Evolutionary conservation across 2,113 vertebrate species (phyloP).

Genomic region (Pholis gunnellus): DNA sequence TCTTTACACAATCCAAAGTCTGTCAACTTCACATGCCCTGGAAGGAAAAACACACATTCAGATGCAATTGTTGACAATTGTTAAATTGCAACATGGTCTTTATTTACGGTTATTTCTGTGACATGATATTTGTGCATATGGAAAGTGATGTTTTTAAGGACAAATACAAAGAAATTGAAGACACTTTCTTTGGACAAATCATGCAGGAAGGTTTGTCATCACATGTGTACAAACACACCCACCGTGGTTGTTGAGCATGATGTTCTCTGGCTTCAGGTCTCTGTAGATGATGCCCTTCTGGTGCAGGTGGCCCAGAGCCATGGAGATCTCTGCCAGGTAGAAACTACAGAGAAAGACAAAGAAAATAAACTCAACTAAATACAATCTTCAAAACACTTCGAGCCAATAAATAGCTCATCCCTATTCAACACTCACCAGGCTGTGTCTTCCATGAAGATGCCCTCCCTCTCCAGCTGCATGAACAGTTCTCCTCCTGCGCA

Average conservation of each 20-base stretch:
- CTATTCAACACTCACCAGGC: constrained; percentile 89
- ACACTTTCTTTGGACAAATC: neutral
- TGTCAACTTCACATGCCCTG: constrained; percentile 98
- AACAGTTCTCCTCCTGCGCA: constrained; percentile 87
- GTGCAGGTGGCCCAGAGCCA: constrained; percentile 99
- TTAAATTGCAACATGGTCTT: neutral
- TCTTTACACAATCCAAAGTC: constrained; percentile 99
- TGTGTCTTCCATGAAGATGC: constrained; percentile 99
- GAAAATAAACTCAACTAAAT: no score
- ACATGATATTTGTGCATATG: neutral
- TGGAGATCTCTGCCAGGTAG: constrained; percentile 99
- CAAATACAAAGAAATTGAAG: neutral
- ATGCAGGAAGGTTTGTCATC: neutral
- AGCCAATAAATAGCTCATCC: no score
- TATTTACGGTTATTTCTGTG: neutral
- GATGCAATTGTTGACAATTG: neutral
- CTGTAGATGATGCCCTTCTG: constrained; percentile 99
- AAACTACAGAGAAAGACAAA: constrained; percentile 84
- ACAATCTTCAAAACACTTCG: no score
- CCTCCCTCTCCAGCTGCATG: constrained; percentile 91
- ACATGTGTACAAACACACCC: neutral
- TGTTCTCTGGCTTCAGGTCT: constrained; percentile 99
- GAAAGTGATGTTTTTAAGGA: neutral
- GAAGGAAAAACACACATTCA: constrained; percentile 35
- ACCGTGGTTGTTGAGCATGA: constrained; percentile 99